phyloP scores from a whole-genome alignment of 53 echinoderm and acorn worm genomes.

The Crossaster papposus region DNA sequence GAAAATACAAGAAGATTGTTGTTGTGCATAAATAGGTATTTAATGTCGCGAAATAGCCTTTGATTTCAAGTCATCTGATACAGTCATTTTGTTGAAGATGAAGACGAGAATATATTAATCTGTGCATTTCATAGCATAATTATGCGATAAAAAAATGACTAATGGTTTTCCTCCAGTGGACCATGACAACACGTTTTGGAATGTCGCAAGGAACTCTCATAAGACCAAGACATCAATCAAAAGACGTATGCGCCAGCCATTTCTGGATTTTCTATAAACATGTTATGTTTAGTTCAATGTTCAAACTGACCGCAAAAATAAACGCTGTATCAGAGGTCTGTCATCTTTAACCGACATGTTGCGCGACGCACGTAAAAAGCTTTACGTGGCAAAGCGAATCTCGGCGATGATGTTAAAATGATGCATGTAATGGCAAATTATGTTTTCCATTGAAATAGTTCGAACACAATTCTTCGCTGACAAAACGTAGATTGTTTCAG shows the following conservation, averaged over 20 bases:
- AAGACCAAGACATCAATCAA: neutral
- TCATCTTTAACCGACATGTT: slow-evolving; percentile 9
- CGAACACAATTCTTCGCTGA: neutral
- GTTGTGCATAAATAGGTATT: no score
- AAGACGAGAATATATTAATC: neutral
- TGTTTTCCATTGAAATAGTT: neutral
- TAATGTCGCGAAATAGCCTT: neutral
- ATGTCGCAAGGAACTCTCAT: neutral
- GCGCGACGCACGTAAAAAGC: neutral
- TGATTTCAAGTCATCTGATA: neutral
- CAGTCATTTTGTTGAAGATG: neutral
- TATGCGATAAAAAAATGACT: neutral
- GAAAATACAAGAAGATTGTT: no score
- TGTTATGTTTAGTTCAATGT: neutral
- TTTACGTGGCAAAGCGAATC: neutral
- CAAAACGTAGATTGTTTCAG: neutral
- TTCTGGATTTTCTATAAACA: neutral
- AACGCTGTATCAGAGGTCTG: neutral
- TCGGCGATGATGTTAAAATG: neutral
- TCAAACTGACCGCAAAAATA: neutral
- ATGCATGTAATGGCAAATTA: neutral
- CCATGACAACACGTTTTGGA: neutral
- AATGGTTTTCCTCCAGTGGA: neutral
- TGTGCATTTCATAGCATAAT: neutral
- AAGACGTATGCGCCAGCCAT: no score